phyloP scores from a whole-genome alignment of 2,797 vertebrate genomes.

The Pangasius macronema region DNA sequence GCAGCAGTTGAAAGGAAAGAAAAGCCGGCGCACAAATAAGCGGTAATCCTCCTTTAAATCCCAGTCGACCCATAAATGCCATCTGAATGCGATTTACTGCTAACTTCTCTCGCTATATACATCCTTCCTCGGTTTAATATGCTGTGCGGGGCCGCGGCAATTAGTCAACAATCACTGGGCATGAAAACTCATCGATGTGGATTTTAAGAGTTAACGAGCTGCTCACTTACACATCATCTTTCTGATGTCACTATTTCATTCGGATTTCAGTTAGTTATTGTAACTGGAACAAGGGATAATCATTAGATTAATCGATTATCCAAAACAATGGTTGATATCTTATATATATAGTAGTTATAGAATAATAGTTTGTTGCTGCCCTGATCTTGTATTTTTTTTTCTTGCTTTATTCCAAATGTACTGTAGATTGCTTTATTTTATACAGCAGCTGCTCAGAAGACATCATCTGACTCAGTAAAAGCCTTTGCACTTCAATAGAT shows the following conservation, averaged over 20 bases:
- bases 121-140: neutral
- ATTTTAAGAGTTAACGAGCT: neutral
- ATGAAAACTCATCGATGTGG: neutral
- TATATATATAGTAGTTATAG: neutral
- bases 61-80: constrained; percentile 45
- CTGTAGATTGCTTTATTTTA: neutral
- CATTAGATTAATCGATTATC: neutral
- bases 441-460: neutral
- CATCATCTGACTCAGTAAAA: neutral
- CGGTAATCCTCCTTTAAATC: constrained; percentile 47
- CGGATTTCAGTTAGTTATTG: neutral
- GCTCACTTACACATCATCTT: neutral
- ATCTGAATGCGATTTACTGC: constrained; percentile 45
- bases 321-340: neutral
- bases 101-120: constrained; percentile 16
- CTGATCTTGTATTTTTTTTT: neutral
- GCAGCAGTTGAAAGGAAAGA: constrained; percentile 45
- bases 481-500: neutral
- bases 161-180: neutral
- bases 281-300: neutral
- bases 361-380: no score
- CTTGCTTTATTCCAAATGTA: neutral
- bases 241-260: no score
- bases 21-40: constrained; percentile 50
- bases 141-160: neutral